Base-by-base conservation (phyloP, 2,888 invertebrate species). In the Apotomis turbidana region DNA sequence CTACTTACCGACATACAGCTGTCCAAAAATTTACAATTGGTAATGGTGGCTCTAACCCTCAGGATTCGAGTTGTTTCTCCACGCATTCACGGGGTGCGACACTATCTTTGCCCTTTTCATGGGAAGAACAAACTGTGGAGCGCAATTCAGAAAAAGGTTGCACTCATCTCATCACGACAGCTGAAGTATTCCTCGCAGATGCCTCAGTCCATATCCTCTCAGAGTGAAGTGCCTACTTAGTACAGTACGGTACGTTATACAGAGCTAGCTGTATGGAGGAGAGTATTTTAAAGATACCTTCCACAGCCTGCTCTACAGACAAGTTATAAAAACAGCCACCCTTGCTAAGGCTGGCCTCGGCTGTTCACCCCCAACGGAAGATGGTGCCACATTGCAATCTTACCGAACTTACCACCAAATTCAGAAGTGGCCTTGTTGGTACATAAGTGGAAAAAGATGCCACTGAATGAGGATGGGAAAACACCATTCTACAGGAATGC, bases 101-200 rank as follows among this genome's bases (percentile, higher is more conserved):
- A 51, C 51, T 4, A 51, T n/a, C 3, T 51, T 5, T 4, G 51
- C 51, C 51, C 51, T 51, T 51, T 51, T 51, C n/a, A 51, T 51
- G n/a, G n/a, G n/a, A 51, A 51, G 51, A 51, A 51, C 51, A 51
- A 51, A 51, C 51, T 51, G 51, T 51, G 51, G 51, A 51, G 51
- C 51, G n/a, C 51, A n/a, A 12, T 51, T 51, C n/a, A 51, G 51
- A 51, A 51, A 51, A 51, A 51, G 0, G 51, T n/a, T 51, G n/a
- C 12, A n/a, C n/a, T 51, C 51, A 51, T 51, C n/a, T 51, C 51
- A 51, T 51, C 51, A 51, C n/a, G 5, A 51, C 51, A n/a, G 51
- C n/a, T 51, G 51, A 51, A 51, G 51, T 51, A n/a, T 51, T 51
- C 51, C 51, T 51, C 51, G 51, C 3, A 51, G 12, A 51, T 10